Evolutionary conservation across 2,888 invertebrate genomes (phyloP).

Genomic region (Heliconius hortense): DNA sequence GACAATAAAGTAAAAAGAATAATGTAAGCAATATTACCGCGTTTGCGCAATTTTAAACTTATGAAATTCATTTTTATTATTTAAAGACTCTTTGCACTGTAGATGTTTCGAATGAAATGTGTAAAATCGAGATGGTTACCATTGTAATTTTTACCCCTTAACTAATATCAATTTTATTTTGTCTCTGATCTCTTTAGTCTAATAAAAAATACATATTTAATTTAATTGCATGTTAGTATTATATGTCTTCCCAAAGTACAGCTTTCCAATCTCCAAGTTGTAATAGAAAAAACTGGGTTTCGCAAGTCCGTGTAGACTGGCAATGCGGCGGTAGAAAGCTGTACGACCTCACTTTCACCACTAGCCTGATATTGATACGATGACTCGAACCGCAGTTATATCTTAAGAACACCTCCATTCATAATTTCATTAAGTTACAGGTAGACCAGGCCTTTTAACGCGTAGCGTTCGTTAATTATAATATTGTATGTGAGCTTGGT

Average conservation of each 20-base stretch:
- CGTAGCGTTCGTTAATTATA: not conserved
- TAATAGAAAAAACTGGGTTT: constrained; percentile 56
- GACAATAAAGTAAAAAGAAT: constrained; percentile 56
- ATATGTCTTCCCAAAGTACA: not conserved
- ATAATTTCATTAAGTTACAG: constrained; percentile 30
- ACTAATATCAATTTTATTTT: not conserved
- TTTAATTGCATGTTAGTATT: not conserved
- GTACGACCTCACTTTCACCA: constrained; percentile 78
- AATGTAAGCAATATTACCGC: constrained; percentile 48
- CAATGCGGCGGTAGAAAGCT: constrained; percentile 72
- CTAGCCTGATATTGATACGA: constrained; percentile 46
- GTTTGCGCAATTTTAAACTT: constrained; percentile 37
- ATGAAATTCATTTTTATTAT: constrained; percentile 40
- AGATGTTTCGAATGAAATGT: constrained; percentile 15
- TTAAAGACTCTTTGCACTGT: constrained; percentile 14
- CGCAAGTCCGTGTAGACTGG: constrained; percentile 57
- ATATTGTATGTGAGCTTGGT: not conserved
- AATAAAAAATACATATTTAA: not conserved
- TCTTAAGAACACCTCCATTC: constrained; percentile 16
- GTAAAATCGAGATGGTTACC: not conserved
- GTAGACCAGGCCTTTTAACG: not conserved
- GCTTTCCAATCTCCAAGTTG: constrained; percentile 42
- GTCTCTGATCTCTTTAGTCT: not conserved
- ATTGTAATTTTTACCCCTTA: not conserved
- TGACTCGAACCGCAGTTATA: constrained; percentile 33